phyloP scores from a whole-genome alignment of 2,797 vertebrate genomes.

The Melanotaenia boesemani region DNA sequence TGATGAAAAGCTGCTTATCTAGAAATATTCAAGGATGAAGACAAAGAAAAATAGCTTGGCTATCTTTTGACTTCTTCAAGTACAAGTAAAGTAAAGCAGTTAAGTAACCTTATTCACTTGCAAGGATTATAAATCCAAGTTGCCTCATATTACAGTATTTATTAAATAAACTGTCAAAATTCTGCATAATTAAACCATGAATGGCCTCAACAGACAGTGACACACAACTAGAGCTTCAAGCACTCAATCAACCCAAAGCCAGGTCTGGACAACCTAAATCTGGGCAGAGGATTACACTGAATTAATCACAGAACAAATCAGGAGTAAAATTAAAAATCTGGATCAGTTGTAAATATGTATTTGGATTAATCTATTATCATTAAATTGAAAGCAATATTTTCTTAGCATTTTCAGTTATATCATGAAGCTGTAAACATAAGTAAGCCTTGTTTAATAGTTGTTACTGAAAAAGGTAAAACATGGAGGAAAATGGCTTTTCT shows the following conservation, averaged over 20 bases:
- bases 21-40: background rate
- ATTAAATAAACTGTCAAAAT: slow-evolving; percentile 7
- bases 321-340: background rate
- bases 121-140: background rate
- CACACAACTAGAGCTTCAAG: background rate
- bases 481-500: background rate
- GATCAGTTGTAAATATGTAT: background rate
- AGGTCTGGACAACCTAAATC: background rate
- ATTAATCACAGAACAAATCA: slow-evolving; percentile 16
- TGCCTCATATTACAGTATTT: background rate
- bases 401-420: background rate
- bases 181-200: background rate
- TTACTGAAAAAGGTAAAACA: background rate
- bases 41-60: background rate
- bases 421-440: background rate
- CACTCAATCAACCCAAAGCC: background rate
- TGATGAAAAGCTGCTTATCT: background rate
- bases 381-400: background rate
- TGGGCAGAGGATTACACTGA: slow-evolving; percentile 5
- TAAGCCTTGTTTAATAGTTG: background rate
- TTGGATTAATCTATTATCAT: background rate
- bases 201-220: background rate
- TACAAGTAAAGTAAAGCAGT: background rate
- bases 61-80: background rate
- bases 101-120: background rate